Percentiles rank a stretch among this genome's conserved stretches.
Evolutionary conservation across 2,797 vertebrate species (phyloP).

Genomic region (Pelobates cultripes): DNA sequence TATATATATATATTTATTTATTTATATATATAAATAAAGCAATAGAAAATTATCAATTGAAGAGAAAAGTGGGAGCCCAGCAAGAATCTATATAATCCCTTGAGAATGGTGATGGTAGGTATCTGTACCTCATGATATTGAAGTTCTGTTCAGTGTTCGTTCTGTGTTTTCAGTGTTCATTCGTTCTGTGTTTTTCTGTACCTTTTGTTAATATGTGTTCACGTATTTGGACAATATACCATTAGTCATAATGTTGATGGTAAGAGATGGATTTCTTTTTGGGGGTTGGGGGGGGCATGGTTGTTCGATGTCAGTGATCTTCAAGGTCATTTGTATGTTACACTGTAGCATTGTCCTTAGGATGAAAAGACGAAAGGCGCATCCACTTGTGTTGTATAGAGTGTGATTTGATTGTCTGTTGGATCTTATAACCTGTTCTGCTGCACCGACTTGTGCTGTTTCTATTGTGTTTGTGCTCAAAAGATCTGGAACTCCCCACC

Average conservation of each 20-base stretch:
- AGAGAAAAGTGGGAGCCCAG: conserved; percentile 78
- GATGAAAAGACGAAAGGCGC: neutral
- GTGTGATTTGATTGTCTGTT: neutral
- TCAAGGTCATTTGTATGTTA: conserved; percentile 42
- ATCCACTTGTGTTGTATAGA: neutral
- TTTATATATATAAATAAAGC: conserved; percentile 56
- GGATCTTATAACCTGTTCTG: neutral
- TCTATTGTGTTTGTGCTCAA: neutral
- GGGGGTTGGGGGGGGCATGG: too few relatives aligned
- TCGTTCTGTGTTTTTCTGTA: conserved; percentile 62
- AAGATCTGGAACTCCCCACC: neutral
- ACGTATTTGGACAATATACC: conserved; percentile 72
- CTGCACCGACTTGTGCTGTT: neutral
- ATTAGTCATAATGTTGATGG: conserved; percentile 36
- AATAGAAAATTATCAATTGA: conserved; percentile 70
- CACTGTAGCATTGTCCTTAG: neutral
- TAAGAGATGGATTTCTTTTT: too few relatives aligned
- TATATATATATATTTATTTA: neutral
- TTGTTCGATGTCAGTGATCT: neutral
- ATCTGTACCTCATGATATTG: conserved; percentile 64
- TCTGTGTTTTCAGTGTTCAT: conserved; percentile 59
- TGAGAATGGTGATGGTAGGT: conserved; percentile 99
- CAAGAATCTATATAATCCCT: conserved; percentile 79
- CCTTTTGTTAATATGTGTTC: conserved; percentile 73
- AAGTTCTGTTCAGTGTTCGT: conserved; percentile 30